These are phyloP conservation scores for Lophotriccus pileatus DNA, from an alignment of 2,797 vertebrate genomes.

Conservation along the genomic window DNA sequence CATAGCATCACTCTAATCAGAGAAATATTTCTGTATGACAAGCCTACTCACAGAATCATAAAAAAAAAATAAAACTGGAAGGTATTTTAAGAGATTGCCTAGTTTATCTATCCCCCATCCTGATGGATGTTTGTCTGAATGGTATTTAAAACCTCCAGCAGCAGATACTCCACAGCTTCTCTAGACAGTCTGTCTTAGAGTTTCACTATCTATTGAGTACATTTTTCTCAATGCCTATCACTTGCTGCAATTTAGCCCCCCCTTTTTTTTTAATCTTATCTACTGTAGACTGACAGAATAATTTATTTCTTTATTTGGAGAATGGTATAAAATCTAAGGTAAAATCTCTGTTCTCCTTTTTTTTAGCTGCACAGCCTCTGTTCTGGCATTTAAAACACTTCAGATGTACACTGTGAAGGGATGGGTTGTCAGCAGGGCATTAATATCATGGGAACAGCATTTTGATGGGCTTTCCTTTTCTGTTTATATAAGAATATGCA, in stretches of 20 bases:
- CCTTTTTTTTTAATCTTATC: background rate
- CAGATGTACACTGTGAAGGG: background rate
- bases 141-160: background rate
- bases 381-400: background rate
- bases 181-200: background rate
- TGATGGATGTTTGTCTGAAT: background rate
- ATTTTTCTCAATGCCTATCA: background rate
- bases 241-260: background rate
- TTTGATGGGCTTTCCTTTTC: background rate
- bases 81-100: constrained; percentile 4
- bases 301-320: constrained; percentile 2
- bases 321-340: background rate
- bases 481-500: background rate
- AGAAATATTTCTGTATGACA: constrained; percentile 29
- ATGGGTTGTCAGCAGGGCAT: background rate
- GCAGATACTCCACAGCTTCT: background rate
- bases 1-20: background rate
- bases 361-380: background rate
- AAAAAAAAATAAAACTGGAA: background rate
- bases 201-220: background rate
- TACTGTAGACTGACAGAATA: background rate
- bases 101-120: background rate
- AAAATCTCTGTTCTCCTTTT: background rate
- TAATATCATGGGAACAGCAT: background rate
- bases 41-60: background rate